Base-by-base conservation (phyloP, 2,888 invertebrate genomes). In the Hydrotaea cyrtoneurina region DNA sequence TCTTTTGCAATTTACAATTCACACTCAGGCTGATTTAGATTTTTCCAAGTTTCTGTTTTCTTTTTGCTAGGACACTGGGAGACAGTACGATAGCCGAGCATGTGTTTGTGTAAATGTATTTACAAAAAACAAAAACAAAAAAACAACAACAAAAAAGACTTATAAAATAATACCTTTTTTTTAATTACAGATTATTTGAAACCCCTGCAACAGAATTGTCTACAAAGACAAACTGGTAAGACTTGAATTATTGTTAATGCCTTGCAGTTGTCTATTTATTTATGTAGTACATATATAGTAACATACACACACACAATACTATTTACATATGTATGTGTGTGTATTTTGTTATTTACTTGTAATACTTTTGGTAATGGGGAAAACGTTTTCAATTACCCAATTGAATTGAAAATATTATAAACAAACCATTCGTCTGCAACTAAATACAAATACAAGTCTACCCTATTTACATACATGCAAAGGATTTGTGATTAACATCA, bases 321-420 rank as follows among this genome's bases (percentile, higher is more conserved):
- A 31, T 31, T 4, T 4, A 8, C n/a, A 50, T 50, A 50, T 39
- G 39, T 39, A 11, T 10, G 11, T 50, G n/a, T 4, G 50, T 13
- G 1, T 50, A 2, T 50, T n/a, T 50, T 2, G 13, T 11, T 39
- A 50, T 50, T 1, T n/a, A n/a, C 7, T n/a, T n/a, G n/a, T 50
- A 50, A 50, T 50, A 50, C 50, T 50, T 50, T 50, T 50, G n/a
- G n/a, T 50, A 50, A 50, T 50, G 50, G 50, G 50, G n/a, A 50
- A 50, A 13, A 50, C n/a, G 50, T n/a, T 50, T 50, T 50, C 50
- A 50, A 50, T 50, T 50, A 50, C 50, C 50, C 50, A 50, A 50
- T 50, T 15, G 50, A 50, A 50, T 1, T 50, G 50, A 50, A 50
- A 50, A 50, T 7, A 7, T 4, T 50, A 50, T 50, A 50, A 50